Evolutionary conservation across 2,797 vertebrate species (phyloP), one percentile per base, ranked within the genome.

Genomic region (Heliangelus exortis): DNA sequence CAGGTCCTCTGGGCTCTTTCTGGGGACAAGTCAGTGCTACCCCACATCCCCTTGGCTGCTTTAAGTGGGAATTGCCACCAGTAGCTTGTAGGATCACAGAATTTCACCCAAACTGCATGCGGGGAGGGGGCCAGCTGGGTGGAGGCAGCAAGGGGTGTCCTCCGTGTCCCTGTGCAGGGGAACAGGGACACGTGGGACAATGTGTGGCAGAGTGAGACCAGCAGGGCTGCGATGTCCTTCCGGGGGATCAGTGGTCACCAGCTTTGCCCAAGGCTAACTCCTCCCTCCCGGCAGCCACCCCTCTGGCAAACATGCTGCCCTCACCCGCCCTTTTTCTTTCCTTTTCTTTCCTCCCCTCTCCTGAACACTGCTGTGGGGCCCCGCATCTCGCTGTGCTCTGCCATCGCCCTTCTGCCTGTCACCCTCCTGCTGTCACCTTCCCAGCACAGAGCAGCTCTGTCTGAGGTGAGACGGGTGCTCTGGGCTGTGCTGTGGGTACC

Each of bases 141-240:
- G 0, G 0, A 1, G 43, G 36, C 15, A 55, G 41, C 2, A 2
- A 15, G 34, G 36, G 8, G 31, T 16, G 43, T 10, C 41, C 62
- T 57, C 19, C 31, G 16, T 0, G 1, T 43, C n/a, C n/a, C 43
- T 51, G 33, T 0, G 2, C 0, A 0, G 6, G 5, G 21, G 15
- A 9, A 76, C 21, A 5, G 0, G 0, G 22, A 19, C 26, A 36
- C 34, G 34, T 39, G 72, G 17, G 21, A 43, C 10, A 18, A 18
- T 9, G 43, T 7, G 41, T 10, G n/a, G 4, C 18, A 47, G 11
- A 61, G 23, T 2, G 1, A 54, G 54, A 16, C 9, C 1, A 2
- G 12, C 34, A 41, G 33, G 21, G 18, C 19, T 0, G 6, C 36
- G 41, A 5, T 22, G 6, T 6, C 68, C 1, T 1, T 8, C 10